Evolutionary conservation across 2,797 vertebrate genomes (phyloP).

Genomic region (Telmatherina bonti): DNA sequence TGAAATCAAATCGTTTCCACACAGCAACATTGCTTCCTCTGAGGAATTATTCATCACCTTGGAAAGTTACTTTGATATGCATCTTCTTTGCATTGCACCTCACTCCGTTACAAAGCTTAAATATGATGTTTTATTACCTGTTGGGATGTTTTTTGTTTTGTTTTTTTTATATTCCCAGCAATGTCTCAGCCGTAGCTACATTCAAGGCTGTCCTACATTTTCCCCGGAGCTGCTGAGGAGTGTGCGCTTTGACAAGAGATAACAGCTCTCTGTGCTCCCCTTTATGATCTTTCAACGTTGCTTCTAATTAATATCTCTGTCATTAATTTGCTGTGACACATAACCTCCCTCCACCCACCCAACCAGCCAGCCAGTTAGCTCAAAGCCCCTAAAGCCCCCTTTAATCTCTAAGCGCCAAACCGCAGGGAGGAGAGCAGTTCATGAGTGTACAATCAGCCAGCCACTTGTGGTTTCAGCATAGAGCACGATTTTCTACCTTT

Average conservation of each 20-base stretch:
- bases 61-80: conserved; percentile 38
- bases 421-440: conserved; percentile 25
- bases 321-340: conserved; percentile 81
- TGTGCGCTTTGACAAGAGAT: conserved; percentile 58
- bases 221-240: conserved; percentile 26
- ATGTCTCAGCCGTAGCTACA: conserved; percentile 40
- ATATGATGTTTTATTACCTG: conserved; percentile 42
- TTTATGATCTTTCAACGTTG: conserved; percentile 78
- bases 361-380: conserved; percentile 51
- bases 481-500: conserved; percentile 9
- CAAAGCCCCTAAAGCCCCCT: conserved; percentile 48
- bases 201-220: conserved; percentile 73
- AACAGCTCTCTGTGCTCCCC: conserved; percentile 66
- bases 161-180: conserved; percentile 7
- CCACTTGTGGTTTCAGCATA: conserved; percentile 24
- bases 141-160: conserved; percentile 16
- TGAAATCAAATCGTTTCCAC: conserved; percentile 33
- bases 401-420: conserved; percentile 50
- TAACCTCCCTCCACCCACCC: conserved; percentile 49
- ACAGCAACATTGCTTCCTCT: conserved; percentile 29
- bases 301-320: conserved; percentile 81
- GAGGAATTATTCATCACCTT: conserved; percentile 26
- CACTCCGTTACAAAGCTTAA: conserved; percentile 23
- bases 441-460: conserved; percentile 13
- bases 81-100: conserved; percentile 40